Percentiles rank a stretch among this genome's conserved stretches.
phyloP scores from a whole-genome alignment of 2,113 vertebrate species.

The Vireo altiloquus region DNA sequence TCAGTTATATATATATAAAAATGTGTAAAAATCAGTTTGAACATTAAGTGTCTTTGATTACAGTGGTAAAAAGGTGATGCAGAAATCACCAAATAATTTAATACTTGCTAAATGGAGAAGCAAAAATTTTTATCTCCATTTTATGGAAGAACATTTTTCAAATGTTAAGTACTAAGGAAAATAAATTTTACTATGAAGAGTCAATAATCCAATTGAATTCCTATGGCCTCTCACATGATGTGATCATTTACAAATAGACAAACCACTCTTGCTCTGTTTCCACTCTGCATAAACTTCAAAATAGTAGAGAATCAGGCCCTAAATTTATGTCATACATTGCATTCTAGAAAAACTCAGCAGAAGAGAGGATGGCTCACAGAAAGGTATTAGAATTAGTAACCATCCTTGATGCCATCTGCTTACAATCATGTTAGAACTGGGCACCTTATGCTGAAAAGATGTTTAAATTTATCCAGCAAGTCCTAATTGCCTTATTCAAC shows the following conservation, averaged over 20 bases:
- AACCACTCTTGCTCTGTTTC: background rate
- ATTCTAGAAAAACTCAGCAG: background rate
- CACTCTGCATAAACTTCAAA: background rate
- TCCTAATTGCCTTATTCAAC: background rate
- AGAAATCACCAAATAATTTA: background rate
- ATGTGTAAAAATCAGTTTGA: background rate
- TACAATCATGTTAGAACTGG: background rate
- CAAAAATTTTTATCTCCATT: background rate
- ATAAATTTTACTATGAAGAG: background rate
- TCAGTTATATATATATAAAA: background rate
- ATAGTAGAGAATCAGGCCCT: background rate
- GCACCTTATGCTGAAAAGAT: background rate
- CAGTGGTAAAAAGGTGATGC: background rate
- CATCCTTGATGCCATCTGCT: background rate
- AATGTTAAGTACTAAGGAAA: background rate
- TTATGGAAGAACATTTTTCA: background rate
- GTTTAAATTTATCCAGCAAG: background rate
- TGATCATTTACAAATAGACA: background rate
- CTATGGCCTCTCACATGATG: background rate
- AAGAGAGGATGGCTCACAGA: background rate
- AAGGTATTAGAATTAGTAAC: background rate
- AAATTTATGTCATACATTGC: background rate
- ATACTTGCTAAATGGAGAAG: background rate
- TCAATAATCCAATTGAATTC: background rate
- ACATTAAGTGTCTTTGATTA: background rate